Percentiles rank a stretch among this genome's conserved stretches.
Evolutionary conservation across 2,113 vertebrate species (phyloP).

Genomic region (Ochotona princeps): DNA sequence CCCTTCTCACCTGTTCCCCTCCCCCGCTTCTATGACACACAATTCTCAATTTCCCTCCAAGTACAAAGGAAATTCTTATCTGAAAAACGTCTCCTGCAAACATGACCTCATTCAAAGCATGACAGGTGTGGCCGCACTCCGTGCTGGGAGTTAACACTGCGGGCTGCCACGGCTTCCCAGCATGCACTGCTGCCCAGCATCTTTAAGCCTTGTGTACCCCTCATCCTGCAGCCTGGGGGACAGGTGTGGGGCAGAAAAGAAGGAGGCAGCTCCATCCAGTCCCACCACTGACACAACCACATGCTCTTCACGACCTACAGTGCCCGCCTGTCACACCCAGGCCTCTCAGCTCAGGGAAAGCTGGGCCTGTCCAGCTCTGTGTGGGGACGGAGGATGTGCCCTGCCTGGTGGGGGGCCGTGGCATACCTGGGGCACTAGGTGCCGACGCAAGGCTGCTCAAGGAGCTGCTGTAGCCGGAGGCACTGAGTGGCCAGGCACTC

Average conservation of each 20-base stretch:
- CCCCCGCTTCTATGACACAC: background rate
- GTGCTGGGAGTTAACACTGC: background rate
- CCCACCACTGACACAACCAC: too few relatives aligned
- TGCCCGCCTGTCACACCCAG: too few relatives aligned
- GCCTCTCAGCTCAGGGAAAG: background rate
- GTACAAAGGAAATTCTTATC: background rate
- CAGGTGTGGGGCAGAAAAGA: too few relatives aligned
- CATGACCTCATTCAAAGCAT: too few relatives aligned
- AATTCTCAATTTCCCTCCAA: background rate
- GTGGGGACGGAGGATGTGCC: constrained; percentile 63
- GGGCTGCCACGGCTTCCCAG: background rate
- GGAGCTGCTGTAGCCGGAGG: constrained; percentile 90
- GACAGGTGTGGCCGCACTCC: accelerated
- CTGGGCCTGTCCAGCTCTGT: constrained; percentile 59
- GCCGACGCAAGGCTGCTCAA: constrained; percentile 89
- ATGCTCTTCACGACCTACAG: too few relatives aligned
- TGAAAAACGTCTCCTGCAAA: too few relatives aligned
- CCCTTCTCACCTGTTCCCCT: background rate
- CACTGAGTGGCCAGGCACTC: constrained; percentile 93
- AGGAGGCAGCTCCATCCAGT: too few relatives aligned
- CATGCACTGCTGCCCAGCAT: too few relatives aligned
- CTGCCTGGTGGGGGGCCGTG: constrained; percentile 74
- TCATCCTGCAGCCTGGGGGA: too few relatives aligned
- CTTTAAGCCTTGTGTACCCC: accelerated
- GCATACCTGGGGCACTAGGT: constrained; percentile 90